phyloP scores from a whole-genome alignment of 2,797 vertebrate species.

The Squalus acanthias region DNA sequence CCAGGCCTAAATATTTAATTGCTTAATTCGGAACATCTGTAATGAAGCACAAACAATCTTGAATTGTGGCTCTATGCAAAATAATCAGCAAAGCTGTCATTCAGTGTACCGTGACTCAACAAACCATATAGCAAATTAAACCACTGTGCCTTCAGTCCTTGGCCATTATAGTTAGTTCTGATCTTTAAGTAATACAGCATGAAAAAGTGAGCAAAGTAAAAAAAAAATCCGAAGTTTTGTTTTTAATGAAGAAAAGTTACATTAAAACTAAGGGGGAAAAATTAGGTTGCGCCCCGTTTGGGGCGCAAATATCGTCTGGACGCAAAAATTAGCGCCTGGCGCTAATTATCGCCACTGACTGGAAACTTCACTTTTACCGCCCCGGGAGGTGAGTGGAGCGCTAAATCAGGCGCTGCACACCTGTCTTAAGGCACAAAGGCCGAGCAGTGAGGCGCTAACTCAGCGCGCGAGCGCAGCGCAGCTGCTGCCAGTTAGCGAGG shows the following conservation, averaged over 20 bases:
- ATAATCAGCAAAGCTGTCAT: not conserved
- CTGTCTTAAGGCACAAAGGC: too few relatives aligned
- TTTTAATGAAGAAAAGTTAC: not conserved
- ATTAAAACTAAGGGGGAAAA: not conserved
- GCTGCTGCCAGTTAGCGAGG: too few relatives aligned
- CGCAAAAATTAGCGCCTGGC: too few relatives aligned
- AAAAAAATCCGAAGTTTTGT: not conserved
- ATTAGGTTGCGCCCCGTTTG: too few relatives aligned
- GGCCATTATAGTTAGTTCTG: not conserved
- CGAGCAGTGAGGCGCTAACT: too few relatives aligned
- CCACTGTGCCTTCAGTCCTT: not conserved
- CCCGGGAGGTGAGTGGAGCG: too few relatives aligned
- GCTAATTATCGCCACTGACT: too few relatives aligned
- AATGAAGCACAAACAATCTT: not conserved
- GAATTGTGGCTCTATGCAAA: not conserved
- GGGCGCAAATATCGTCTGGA: too few relatives aligned
- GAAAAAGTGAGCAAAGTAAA: not conserved
- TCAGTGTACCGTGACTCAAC: not conserved
- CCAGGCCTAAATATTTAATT: not conserved
- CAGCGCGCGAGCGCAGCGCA: too few relatives aligned
- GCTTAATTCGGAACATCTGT: not conserved
- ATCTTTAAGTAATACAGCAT: not conserved
- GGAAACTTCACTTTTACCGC: too few relatives aligned
- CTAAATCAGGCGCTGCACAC: too few relatives aligned
- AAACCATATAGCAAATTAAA: not conserved